Base-by-base conservation (phyloP, 1,140 invertebrate genomes). In the Mactra quadrangularis region DNA sequence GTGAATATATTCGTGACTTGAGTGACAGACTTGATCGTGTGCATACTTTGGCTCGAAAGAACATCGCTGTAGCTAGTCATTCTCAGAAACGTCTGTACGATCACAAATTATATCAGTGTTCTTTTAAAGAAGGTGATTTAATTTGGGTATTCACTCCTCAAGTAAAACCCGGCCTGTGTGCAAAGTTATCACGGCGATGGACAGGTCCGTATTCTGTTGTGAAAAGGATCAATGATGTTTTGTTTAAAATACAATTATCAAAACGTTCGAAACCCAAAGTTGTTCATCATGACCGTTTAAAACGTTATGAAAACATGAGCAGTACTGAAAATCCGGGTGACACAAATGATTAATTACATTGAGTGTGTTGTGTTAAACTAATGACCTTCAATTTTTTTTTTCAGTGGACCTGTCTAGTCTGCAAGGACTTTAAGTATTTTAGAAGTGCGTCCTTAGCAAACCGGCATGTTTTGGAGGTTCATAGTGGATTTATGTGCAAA, bases 61-160 rank as follows among this genome's bases (percentile, higher is more conserved):
- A 68, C 29, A 7, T 50, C 1, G 19, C 35, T 25, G 9, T 68
- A 6, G 38, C 45, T 29, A 68, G 64, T 50, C 41, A 50, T 15
- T 29, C 45, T 1, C 64, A 68, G 31, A 68, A 68, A 41, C 31
- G 64, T 7, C 1, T 7, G 31, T 31, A 68, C 33, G 64, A 68
- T n/a, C 64, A 50, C 47, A 4, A 25, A 19, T 29, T 25, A 31
- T 3, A 27, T 4, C 3, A 68, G 31, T 27, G 47, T 68, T 31
- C 1, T 29, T 68, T 47, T 50, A 50, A 3, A 15, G 45, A 11
- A 1, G 64, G 64, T 29, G 64, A 68, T 33, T 4, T 31, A 13
- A 25, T 68, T 9, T 68, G 64, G 64, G 9, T 68, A 68, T 50
- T 25, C 29, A 50, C 19, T 19, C 41, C 45, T 3, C 64, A 68